Base-by-base conservation (phyloP, 2,113 vertebrate species). In the Phylloscopus trochiloides region DNA sequence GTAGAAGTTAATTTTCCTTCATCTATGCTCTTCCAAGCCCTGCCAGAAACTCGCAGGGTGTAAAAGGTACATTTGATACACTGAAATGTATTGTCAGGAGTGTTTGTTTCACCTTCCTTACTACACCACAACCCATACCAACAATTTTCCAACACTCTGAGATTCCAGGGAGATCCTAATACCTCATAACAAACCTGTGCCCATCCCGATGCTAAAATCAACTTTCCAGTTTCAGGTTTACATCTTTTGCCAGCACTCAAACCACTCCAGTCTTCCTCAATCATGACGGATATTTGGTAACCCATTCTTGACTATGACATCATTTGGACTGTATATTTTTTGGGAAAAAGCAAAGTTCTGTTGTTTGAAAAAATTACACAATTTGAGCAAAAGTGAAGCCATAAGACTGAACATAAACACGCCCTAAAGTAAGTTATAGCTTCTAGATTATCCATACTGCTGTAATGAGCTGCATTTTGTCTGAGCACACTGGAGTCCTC, bases 21-120 rank as follows among this genome's bases (percentile, higher is more conserved):
- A 1, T 4, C 31, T 16, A 16, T 21, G 15, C 21, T 51, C 7
- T 50, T 84, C 42, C 68, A 85, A 88, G 25, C 3, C 10, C 7
- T 8, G 8, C 67, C 17, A 67, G 66, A 59, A 72, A 75, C 6
- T 47, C 2, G 0, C 14, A 21, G 4, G 3, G 12, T 8, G 5
- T 22, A 31, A 59, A 3, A 63, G 17, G 28, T 8, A 65, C 0
- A 2, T 24, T 55, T 34, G 26, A 78, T 9, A 36, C 12, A 63
- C 8, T 7, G 14, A 55, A 75, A 66, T 10, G 19, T 34, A 15
- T 13, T 29, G 6, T 19, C 51, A 28, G 4, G 89, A 43, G 15
- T 13, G 11, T 24, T 51, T 36, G 6, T 29, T 88, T 83, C 63
- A 21, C 34, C 7, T 62, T 67, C 55, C 43, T 74, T 57, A 14